Conservation (phyloP, 2,888 invertebrate species). For the Antitype chi region DNA sequence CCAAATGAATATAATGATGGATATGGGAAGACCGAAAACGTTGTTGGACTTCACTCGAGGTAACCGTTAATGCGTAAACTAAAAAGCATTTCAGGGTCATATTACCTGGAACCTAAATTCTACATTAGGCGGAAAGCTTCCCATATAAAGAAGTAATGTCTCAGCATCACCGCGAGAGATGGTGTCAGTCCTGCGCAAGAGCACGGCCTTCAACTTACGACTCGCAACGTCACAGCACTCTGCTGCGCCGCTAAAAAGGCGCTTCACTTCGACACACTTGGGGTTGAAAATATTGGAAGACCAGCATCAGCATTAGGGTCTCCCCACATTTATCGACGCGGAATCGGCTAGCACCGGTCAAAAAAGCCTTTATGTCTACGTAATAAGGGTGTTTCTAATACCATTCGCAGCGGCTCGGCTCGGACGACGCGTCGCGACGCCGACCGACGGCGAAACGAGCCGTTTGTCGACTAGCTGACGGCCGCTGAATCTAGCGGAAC, state of each 20-base stretch:
- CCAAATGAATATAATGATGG: neutral
- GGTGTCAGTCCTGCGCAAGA: slow-evolving; percentile 16
- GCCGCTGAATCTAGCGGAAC: no score
- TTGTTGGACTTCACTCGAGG: neutral
- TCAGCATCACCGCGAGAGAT: slow-evolving; percentile 4
- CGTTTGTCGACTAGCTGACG: no score
- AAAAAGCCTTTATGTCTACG: no score
- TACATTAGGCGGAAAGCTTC: neutral
- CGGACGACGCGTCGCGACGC: no score
- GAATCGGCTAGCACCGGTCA: no score
- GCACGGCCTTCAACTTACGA: slow-evolving; percentile 63
- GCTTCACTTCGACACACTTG: slow-evolving; percentile 16
- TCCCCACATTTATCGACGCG: no score
- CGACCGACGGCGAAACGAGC: no score
- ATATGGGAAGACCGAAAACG: neutral
- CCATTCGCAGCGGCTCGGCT: no score
- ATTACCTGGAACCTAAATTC: neutral
- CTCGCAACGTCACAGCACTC: slow-evolving; percentile 21
- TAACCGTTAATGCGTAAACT: neutral
- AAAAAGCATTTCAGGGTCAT: neutral
- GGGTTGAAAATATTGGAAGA: neutral
- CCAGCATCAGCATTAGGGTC: no score
- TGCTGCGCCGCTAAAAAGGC: slow-evolving; percentile 50
- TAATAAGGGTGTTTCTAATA: no score
- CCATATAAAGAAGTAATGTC: neutral